Evolutionary conservation across 2,888 invertebrate species (phyloP), one percentile per base, ranked within the genome.

Genomic region (Petrophora chlorosata): DNA sequence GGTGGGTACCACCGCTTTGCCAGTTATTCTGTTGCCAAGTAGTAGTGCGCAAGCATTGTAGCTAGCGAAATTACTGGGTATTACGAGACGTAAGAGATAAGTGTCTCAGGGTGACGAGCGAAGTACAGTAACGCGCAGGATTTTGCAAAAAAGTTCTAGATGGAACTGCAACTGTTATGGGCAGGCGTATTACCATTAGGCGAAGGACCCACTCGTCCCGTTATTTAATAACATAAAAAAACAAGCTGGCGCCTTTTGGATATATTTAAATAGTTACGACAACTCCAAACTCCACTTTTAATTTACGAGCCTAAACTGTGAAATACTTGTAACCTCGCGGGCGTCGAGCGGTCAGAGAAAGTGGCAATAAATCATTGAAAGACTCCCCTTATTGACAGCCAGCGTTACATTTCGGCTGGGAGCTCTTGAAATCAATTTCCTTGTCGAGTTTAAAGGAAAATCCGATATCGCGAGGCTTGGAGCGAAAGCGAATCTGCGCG

Each of bases 391-490:
- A 76, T 73, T 78, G 83, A 79, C 76, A 78, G 73, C 65, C 63
- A 58, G 62, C 68, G 68, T 73, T 63, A 76, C 73, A 73, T 79
- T 82, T 76, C 63, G 61, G 65, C 53, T 59, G 56, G 66, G 70
- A 76, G 73, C 74, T 81, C 73, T 70, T 73, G 75, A 80, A 85
- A 84, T 82, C 84, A 82, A 86, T 86, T 86, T 86, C 81, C 82
- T 77, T 63, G 61, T 64, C 50, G 65, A 79, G 68, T 73, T 79
- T 77, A 79, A 69, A 54, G 60, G 59, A 69, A 80, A 85, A 82
- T 82, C 70, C 71, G 75, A 81, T 79, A 79, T 70, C 71, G 65
- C 55, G 58, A 61, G 58, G 56, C 55, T 56, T 44, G 59, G 58
- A 47, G 57, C 12, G 19, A 45, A 56, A 53, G 51, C 47, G 51